These are phyloP conservation scores for Oriolus oriolus DNA, from an alignment of 2,113 vertebrate species.

Conservation along the genomic window DNA sequence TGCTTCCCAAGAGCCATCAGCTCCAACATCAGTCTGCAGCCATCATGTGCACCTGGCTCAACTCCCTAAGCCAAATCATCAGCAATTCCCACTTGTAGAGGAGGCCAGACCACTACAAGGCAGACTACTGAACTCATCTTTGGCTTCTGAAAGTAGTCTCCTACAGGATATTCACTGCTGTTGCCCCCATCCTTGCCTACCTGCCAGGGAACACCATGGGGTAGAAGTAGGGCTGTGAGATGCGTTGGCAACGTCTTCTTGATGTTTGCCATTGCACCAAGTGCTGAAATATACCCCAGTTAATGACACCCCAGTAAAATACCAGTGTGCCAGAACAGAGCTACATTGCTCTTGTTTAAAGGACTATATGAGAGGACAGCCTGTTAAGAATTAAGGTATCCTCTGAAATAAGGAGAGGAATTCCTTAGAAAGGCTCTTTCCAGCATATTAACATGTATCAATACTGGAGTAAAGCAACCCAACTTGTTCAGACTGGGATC, in stretches of 20 bases:
- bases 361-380: not conserved
- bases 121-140: not conserved
- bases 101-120: not conserved
- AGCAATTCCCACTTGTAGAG: not conserved
- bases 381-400: not conserved
- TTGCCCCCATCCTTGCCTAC: not conserved
- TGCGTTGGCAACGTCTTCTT: not conserved
- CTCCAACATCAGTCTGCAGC: not conserved
- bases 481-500: not conserved
- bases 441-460: accelerated
- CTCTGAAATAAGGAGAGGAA: not conserved
- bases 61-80: not conserved
- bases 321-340: not conserved
- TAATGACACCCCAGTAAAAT: not conserved
- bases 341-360: not conserved
- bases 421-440: not conserved
- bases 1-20: not conserved
- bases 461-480: not conserved
- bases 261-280: not conserved
- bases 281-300: not conserved
- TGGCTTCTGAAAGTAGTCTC: not conserved
- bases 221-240: not conserved
- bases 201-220: not conserved
- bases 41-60: accelerated
- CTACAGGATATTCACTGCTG: not conserved